Percentiles rank a stretch among this genome's conserved stretches.
These are phyloP conservation scores for Thripadectes ignobilis DNA, from an alignment of 2,797 vertebrate genomes.

Conservation along the genomic window DNA sequence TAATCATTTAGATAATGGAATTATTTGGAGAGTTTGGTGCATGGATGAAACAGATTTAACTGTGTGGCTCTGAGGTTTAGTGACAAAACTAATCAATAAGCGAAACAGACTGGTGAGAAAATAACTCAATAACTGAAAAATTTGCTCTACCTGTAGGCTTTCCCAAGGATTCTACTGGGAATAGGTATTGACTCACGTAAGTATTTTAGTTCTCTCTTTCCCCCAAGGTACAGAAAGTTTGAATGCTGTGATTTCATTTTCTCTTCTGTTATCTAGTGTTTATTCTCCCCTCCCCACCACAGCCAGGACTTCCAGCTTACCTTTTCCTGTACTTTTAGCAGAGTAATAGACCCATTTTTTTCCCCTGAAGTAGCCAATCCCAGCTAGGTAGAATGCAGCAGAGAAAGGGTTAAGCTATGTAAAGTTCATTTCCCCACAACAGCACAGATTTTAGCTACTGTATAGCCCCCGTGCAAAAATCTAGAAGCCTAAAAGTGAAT, in stretches of 20 bases:
- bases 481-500: constrained; percentile 38
- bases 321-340: background rate
- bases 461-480: constrained; percentile 34
- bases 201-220: constrained; percentile 57
- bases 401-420: constrained; percentile 35
- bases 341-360: background rate
- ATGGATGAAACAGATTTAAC: constrained; percentile 58
- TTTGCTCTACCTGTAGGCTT: constrained; percentile 62
- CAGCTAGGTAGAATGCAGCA: constrained; percentile 36
- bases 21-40: constrained; percentile 41
- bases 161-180: constrained; percentile 65
- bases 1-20: constrained; percentile 68
- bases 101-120: constrained; percentile 71
- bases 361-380: background rate
- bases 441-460: background rate
- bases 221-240: constrained; percentile 47
- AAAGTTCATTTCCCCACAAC: constrained; percentile 14
- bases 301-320: background rate
- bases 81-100: constrained; percentile 76
- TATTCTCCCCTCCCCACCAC: background rate
- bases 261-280: constrained; percentile 26
- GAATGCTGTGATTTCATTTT: constrained; percentile 67
- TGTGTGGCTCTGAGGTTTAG: constrained; percentile 48
- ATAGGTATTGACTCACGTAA: constrained; percentile 67
- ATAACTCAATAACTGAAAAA: constrained; percentile 73